These are phyloP conservation scores for Drosophila kikkawai DNA, from an alignment of 1,140 invertebrate species.

Conservation along the genomic window DNA sequence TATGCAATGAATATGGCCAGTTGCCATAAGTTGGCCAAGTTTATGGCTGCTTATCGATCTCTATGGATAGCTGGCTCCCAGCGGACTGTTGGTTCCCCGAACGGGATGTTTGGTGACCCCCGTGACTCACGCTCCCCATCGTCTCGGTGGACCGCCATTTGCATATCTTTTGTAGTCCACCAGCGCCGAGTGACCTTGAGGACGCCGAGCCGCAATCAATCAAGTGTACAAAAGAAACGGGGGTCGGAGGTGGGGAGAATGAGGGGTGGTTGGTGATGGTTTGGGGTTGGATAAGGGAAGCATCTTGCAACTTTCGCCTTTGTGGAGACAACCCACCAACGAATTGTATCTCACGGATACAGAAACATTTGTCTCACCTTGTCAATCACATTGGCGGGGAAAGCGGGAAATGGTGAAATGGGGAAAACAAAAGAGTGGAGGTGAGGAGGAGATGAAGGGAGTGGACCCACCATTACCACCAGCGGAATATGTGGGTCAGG, in stretches of 20 bases:
- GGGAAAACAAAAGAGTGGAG: neutral
- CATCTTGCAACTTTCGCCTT: constrained; percentile 47
- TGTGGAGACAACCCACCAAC: constrained; percentile 33
- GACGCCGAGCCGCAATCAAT: constrained; percentile 67
- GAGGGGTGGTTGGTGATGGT: neutral
- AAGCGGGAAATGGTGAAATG: neutral
- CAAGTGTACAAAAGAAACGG: constrained; percentile 44
- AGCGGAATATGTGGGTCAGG: constrained; percentile 41
- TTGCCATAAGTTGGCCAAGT: constrained; percentile 66
- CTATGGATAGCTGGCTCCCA: neutral
- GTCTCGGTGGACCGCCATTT: constrained; percentile 36
- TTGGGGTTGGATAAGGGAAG: constrained; percentile 15
- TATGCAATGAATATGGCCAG: constrained; percentile 68
- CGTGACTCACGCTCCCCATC: constrained; percentile 18
- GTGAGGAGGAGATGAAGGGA: neutral
- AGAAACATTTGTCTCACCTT: constrained; percentile 57
- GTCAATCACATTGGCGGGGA: constrained; percentile 53
- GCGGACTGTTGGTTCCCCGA: neutral
- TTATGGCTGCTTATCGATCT: constrained; percentile 49
- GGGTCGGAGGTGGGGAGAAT: neutral
- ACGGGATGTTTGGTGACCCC: constrained; percentile 28
- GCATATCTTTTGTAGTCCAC: constrained; percentile 61
- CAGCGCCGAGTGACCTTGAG: constrained; percentile 64
- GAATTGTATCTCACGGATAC: constrained; percentile 41
- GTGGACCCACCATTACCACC: neutral